Conservation (phyloP, 2,888 invertebrate species). For the Brenthis hecate region DNA sequence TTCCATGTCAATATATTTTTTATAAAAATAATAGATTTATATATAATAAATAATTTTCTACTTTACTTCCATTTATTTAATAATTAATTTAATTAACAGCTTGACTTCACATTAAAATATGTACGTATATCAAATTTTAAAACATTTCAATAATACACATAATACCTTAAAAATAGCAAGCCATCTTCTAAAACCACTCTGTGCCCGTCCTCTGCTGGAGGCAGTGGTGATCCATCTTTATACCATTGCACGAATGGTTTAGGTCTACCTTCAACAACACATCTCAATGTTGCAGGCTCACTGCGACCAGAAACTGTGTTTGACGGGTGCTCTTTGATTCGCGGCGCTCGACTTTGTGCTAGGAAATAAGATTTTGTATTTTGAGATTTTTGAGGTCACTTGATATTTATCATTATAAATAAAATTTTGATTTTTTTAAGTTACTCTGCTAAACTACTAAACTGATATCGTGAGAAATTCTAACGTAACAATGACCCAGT, state of each 20-base stretch:
- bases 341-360: conserved; percentile 94
- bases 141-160: not conserved
- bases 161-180: conserved; percentile 91
- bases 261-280: conserved; percentile 97
- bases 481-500: no score
- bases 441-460: no score
- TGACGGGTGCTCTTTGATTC: conserved; percentile 98
- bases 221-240: conserved; percentile 92
- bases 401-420: no score
- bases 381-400: no score
- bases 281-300: conserved; percentile 98
- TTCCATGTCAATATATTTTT: no score
- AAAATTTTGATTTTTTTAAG: no score
- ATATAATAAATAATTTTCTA: no score
- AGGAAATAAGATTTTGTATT: conserved; percentile 41
- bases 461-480: no score
- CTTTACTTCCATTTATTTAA: no score
- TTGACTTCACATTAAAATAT: not conserved
- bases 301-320: conserved; percentile 98
- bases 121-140: not conserved
- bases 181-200: conserved; percentile 95
- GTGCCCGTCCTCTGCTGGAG: conserved; percentile 92
- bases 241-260: conserved; percentile 97
- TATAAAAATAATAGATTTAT: no score
- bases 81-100: not conserved